phyloP scores from a whole-genome alignment of 2,797 vertebrate species.

The Peromyscus nudipes region DNA sequence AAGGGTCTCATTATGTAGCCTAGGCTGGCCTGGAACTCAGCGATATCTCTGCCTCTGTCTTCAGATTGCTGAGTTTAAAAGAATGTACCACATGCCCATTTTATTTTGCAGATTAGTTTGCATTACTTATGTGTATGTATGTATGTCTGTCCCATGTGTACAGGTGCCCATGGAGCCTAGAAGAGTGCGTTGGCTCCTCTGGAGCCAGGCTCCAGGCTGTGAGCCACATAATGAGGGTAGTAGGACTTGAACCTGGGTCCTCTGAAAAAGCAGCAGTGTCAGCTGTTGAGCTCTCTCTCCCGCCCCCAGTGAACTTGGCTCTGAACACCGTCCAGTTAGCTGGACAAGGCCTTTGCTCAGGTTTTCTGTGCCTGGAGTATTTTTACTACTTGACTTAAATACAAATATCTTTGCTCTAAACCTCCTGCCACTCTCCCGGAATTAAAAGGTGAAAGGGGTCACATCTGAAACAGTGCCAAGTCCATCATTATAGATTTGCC shows the following conservation, averaged over 20 bases:
- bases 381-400: conserved; percentile 7
- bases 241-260: too few relatives aligned
- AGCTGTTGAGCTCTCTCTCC: background rate
- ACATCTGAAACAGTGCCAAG: conserved; percentile 25
- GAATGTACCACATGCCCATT: too few relatives aligned
- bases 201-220: background rate
- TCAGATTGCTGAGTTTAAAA: background rate
- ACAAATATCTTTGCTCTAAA: conserved; percentile 10
- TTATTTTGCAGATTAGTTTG: background rate
- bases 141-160: background rate
- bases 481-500: conserved; percentile 63
- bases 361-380: background rate
- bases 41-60: background rate
- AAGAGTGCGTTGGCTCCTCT: background rate
- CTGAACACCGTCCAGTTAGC: background rate
- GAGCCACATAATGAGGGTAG: background rate
- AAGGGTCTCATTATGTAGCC: background rate
- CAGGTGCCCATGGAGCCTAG: too few relatives aligned
- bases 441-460: conserved; percentile 44
- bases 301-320: background rate
- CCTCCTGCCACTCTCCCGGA: too few relatives aligned
- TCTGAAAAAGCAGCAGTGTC: background rate
- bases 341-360: background rate
- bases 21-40: background rate
- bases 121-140: background rate